These are phyloP conservation scores for Calameuta idolon DNA, from an alignment of 2,888 invertebrate genomes.

Conservation along the genomic window DNA sequence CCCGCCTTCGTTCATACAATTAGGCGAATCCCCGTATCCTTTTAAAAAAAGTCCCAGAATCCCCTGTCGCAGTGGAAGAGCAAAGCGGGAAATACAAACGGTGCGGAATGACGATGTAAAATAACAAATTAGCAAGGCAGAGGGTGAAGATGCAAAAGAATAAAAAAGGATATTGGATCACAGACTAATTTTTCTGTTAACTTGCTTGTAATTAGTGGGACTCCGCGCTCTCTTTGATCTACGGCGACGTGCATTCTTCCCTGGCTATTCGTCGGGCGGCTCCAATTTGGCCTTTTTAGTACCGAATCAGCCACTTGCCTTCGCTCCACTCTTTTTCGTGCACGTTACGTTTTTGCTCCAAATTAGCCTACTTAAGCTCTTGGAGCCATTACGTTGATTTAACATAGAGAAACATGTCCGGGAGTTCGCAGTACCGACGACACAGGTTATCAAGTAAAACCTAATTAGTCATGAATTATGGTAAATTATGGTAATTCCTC, in stretches of 20 bases:
- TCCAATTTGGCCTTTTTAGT: neutral
- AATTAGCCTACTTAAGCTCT: neutral
- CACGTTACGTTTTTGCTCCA: neutral
- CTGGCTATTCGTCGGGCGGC: neutral
- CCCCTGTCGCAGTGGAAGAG: neutral
- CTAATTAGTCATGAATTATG: no score
- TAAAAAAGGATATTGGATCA: conserved; percentile 22
- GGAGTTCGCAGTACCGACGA: neutral
- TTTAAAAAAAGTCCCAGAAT: neutral
- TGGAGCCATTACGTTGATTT: neutral
- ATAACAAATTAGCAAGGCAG: no score
- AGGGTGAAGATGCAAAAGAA: neutral
- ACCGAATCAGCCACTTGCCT: neutral
- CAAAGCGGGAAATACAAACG: no score
- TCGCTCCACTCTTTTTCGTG: neutral
- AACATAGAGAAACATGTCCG: neutral
- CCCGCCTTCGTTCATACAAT: conserved; percentile 18
- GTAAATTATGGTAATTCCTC: no score
- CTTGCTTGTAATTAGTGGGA: neutral
- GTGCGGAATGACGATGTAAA: no score
- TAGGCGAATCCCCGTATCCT: conserved; percentile 8
- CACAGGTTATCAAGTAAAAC: neutral
- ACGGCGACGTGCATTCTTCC: neutral
- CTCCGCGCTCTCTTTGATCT: neutral
- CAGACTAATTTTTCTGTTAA: conserved; percentile 31